A percentile compares a stretch with the other conserved stretches of the same genome.
Conservation (phyloP, 2,113 vertebrate genomes). For the Carlito syrichta region DNA sequence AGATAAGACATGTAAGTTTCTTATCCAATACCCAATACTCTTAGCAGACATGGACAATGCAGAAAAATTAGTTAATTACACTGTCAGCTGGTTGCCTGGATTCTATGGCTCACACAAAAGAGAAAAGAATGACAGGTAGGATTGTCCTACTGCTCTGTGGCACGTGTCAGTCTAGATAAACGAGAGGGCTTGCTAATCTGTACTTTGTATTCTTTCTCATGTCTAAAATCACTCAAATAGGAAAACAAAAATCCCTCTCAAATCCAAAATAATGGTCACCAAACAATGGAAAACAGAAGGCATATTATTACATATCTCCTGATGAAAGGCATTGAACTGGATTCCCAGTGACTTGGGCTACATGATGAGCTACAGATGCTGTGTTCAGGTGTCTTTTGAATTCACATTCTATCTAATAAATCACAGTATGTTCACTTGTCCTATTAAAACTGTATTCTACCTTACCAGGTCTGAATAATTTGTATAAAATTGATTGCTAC, state of each 20-base stretch:
- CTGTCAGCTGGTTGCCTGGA: neutral
- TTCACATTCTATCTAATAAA: conserved; percentile 79
- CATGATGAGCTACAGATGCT: conserved; percentile 38
- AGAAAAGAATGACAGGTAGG: neutral
- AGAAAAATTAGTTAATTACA: conserved; percentile 23
- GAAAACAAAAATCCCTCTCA: conserved; percentile 45
- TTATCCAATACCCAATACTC: neutral
- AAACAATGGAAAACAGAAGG: conserved; percentile 5
- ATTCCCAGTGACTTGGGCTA: conserved; percentile 44
- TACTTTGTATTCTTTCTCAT: neutral
- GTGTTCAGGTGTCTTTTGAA: conserved; percentile 69
- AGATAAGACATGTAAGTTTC: conserved; percentile 24
- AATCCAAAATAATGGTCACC: conserved; percentile 52
- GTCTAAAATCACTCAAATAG: conserved; percentile 1
- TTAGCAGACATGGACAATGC: neutral
- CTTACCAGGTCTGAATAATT: conserved; percentile 82
- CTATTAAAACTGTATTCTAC: conserved; percentile 81
- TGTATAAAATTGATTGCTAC: conserved; percentile 85
- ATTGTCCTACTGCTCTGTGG: neutral
- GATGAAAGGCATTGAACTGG: conserved; percentile 55
- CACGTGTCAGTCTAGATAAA: accelerated
- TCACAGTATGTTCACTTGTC: conserved; percentile 77
- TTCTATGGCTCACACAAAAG: conserved; percentile 29
- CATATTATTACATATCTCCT: conserved; percentile 42
- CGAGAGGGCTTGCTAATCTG: neutral